Conservation (phyloP, 2,888 invertebrate genomes). For the Epicampocera succincta region DNA sequence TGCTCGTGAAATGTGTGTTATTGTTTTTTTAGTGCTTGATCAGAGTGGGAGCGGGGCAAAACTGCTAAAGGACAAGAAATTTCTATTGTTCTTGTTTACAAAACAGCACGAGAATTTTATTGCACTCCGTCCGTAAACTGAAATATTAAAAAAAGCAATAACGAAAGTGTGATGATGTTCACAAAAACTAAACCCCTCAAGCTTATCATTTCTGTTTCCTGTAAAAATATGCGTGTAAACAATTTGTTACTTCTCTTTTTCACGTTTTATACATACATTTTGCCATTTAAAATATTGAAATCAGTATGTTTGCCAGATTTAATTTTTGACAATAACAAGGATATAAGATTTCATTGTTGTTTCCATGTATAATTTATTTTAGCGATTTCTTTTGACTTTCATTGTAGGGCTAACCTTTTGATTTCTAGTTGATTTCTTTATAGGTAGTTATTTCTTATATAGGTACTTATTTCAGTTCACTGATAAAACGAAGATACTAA, state of each 20-base stretch:
- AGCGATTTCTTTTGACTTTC: no score
- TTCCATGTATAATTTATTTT: no score
- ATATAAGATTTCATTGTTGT: no score
- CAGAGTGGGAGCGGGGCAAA: not conserved
- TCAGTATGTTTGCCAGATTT: conserved; percentile 5
- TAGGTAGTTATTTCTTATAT: no score
- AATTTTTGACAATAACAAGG: no score
- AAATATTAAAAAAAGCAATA: conserved; percentile 52
- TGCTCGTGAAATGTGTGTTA: conserved; percentile 61
- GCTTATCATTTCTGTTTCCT: conserved; percentile 32
- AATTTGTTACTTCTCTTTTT: conserved; percentile 4
- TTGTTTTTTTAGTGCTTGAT: conserved; percentile 43
- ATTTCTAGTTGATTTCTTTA: no score
- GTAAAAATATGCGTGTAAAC: conserved; percentile 46
- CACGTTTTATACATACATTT: not conserved
- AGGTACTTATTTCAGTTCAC: no score
- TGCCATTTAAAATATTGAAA: conserved; percentile 27
- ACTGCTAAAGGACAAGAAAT: conserved; percentile 42
- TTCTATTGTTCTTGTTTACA: conserved; percentile 59
- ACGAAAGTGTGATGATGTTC: conserved; percentile 32
- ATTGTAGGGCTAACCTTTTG: no score
- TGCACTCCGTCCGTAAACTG: conserved; percentile 55
- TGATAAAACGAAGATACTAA: no score
- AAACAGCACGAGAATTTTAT: conserved; percentile 66
- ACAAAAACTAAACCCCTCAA: conserved; percentile 20